Evolutionary conservation across 2,797 vertebrate genomes (phyloP).

Genomic region (Heliangelus exortis): DNA sequence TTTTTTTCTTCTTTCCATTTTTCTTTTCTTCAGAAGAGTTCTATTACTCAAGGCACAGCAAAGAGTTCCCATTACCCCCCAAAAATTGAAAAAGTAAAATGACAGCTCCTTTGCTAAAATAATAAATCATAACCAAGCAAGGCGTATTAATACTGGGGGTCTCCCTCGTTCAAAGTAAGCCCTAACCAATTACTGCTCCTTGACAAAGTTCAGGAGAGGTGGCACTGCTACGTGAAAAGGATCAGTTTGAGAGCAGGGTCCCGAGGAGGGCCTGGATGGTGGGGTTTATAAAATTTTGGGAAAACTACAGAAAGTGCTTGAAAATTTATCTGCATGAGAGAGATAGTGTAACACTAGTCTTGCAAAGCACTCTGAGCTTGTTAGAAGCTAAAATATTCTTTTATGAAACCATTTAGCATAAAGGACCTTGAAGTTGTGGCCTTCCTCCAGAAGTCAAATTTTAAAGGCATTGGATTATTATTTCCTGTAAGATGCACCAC

Average conservation of each 20-base stretch:
- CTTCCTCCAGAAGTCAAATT: conserved; percentile 12
- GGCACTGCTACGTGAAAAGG: background rate
- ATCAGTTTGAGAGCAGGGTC: background rate
- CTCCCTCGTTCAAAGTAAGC: background rate
- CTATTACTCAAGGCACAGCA: background rate
- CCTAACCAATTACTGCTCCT: background rate
- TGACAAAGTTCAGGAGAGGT: background rate
- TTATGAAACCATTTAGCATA: background rate
- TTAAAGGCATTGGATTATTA: conserved; percentile 19
- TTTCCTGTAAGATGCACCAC: background rate
- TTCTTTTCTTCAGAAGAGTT: background rate
- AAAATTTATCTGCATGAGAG: background rate
- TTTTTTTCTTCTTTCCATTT: too few relatives aligned
- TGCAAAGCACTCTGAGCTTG: background rate
- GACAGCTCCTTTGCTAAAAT: background rate
- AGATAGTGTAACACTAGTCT: background rate
- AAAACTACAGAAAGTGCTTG: background rate
- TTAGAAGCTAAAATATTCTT: background rate
- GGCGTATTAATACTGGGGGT: background rate
- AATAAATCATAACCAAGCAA: background rate
- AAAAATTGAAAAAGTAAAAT: background rate
- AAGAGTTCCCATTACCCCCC: accelerated
- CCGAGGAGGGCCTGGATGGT: background rate
- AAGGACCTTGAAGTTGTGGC: background rate
- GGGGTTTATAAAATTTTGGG: background rate